Base-by-base conservation (phyloP, 2,888 invertebrate species). In the Hetaerina titia region DNA sequence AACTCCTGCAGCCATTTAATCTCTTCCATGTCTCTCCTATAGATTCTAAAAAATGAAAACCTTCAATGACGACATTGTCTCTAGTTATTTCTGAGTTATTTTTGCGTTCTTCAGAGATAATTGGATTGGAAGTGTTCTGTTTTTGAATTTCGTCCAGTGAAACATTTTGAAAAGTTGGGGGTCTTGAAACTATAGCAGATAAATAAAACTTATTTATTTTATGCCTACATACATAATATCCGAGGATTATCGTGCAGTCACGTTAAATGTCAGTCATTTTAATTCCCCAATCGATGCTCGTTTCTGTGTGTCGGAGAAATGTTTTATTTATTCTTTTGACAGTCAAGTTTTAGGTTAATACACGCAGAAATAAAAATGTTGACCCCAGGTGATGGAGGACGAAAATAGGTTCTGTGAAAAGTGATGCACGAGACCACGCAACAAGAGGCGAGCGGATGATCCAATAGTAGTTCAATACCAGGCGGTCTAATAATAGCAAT, bases 331-430 rank as follows among this genome's bases (percentile, higher is more conserved):
- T 69, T 7, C 11, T 31, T 81, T 31, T 81, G 81, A 81, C 31
- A 81, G 81, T 31, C 9, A 5, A 4, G 25, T 31, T 81, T 81
- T 81, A n/a, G 11, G 25, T 15, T 13, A 31, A 81, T 31, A 81
- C 81, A 13, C n/a, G 1, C 31, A 25, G 81, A 81, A 81, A 81
- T 81, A 81, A 81, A 81, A 31, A 25, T 9, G 0, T 7, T 5
- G 25, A 5, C 31, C 81, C 5, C 31, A 11, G 2, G 81, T 13
- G 31, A 31, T 31, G 81, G 11, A 15, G 81, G 81, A 81, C 81
- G 81, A 25, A 81, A 81, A 81, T 81, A 81, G 25, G 31, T 81
- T 81, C 69, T n/a, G 31, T 81, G 81, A 31, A 81, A 81, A 81
- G 81, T 11, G 31, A 13, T 22, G 81, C 81, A 6, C 2, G 13